phyloP scores from a whole-genome alignment of 2,797 vertebrate genomes.

The Muscicapa striata region DNA sequence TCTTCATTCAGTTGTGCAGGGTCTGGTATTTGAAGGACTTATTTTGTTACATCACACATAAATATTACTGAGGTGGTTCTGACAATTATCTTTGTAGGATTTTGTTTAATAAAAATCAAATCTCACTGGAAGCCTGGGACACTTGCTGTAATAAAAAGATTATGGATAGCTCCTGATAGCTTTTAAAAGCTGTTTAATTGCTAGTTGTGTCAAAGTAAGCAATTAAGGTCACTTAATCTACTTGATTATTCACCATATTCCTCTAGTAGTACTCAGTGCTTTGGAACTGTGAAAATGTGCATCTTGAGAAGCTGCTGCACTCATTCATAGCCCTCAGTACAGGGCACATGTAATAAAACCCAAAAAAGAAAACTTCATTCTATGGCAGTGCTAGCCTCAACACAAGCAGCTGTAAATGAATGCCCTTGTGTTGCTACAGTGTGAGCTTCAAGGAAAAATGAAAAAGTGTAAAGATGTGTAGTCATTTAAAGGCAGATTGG shows the following conservation, averaged over 20 bases:
- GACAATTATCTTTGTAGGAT: not conserved
- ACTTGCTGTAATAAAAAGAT: conserved; percentile 22
- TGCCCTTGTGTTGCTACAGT: not conserved
- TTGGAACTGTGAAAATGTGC: not conserved
- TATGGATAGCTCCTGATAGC: conserved; percentile 21
- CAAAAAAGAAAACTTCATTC: not conserved
- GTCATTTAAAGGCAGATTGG: not conserved
- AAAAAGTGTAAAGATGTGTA: not conserved
- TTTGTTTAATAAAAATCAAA: conserved; percentile 18
- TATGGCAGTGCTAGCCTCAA: not conserved
- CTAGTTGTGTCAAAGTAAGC: conserved; percentile 31
- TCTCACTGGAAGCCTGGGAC: conserved; percentile 11
- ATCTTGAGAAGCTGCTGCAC: not conserved
- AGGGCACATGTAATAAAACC: not conserved
- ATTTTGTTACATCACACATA: not conserved
- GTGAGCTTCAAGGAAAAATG: not conserved
- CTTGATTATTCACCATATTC: conserved; percentile 21
- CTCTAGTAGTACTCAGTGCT: not conserved
- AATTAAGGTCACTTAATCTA: conserved; percentile 44
- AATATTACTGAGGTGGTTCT: not conserved
- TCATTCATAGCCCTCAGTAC: not conserved
- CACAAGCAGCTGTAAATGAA: not conserved
- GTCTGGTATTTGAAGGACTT: not conserved
- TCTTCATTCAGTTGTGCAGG: not conserved
- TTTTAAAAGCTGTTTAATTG: conserved; percentile 50